Base-by-base conservation (phyloP, 92 coral and sea anemone species). In the Metridium senile region DNA sequence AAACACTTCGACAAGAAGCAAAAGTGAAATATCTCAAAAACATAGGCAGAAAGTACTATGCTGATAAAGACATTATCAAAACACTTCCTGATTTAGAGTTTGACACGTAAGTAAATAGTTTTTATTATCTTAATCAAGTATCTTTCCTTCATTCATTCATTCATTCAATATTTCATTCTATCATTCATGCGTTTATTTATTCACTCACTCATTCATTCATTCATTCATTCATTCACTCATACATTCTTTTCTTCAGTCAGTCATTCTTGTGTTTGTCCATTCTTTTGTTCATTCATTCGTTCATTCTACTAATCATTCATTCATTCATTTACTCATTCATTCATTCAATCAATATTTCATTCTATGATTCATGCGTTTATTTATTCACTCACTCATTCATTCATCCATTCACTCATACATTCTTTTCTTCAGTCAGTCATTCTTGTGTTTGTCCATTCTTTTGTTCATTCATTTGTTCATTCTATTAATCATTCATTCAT, bases 81-180 rank as follows among this genome's bases (percentile, higher is more conserved):
- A 89, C 97, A 23, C 71, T 92, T 59, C 97, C 97, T 3, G 91
- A 92, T 77, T n/a, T 92, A 62, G 89, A 85, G 35, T 92, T 88
- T 53, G 79, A 92, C 75, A 81, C 70, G 97, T 92, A 89, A 86
- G 97, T 85, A 7, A 59, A 8, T 22, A 7, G 29, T 22, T 59
- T 26, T 59, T 22, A 18, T 10, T 7, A 59, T 59, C 31, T 21
- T 54, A 3, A 54, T 54, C n/a, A n/a, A n/a, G n/a, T n/a, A n/a
- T 54, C 17, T 10, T 54, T 59, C 33, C 4, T 7, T 59, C 32
- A 59, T 59, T 59, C 18, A 59, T 59, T 59, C 18, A 23, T 16
- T 59, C 66, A 59, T 22, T 59, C 66, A 26, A 1, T 54, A 6
- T 3, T 54, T 20, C 25, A 54, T 2, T 54, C 17, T 3, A 21